These are phyloP conservation scores for Streptopelia turtur DNA, from an alignment of 2,797 vertebrate species.

Conservation along the genomic window DNA sequence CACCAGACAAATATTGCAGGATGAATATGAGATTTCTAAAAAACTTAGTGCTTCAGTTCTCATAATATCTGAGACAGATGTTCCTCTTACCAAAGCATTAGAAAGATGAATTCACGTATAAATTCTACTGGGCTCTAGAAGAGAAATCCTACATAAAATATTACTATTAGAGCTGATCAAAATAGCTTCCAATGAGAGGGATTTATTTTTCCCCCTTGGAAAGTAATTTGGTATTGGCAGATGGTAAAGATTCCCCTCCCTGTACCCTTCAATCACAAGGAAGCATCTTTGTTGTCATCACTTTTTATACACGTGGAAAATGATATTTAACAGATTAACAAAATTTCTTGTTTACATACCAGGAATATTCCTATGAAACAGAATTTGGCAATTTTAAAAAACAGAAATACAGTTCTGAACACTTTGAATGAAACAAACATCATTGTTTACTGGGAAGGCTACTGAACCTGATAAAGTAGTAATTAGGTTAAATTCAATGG, in stretches of 20 bases:
- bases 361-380: not conserved
- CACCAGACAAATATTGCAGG: not conserved
- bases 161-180: constrained; percentile 45
- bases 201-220: constrained; percentile 42
- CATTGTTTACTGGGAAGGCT: not conserved
- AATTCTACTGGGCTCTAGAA: constrained; percentile 26
- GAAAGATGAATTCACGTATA: constrained; percentile 30
- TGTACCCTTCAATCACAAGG: constrained; percentile 26
- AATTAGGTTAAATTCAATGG: not conserved
- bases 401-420: not conserved
- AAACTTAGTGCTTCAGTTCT: constrained; percentile 17
- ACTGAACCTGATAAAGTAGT: not conserved
- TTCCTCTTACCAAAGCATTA: constrained; percentile 36
- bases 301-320: not conserved
- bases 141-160: constrained; percentile 53
- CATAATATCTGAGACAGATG: constrained; percentile 35
- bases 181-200: constrained; percentile 45
- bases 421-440: not conserved
- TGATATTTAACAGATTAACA: constrained; percentile 18
- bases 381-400: not conserved
- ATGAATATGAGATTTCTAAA: constrained; percentile 28
- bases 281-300: constrained; percentile 9
- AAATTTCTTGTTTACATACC: constrained; percentile 8
- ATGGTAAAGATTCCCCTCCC: constrained; percentile 50
- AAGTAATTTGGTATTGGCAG: constrained; percentile 57